Evolutionary conservation across 2,888 invertebrate genomes (phyloP).

Genomic region (Rhaphigaster nebulosa): DNA sequence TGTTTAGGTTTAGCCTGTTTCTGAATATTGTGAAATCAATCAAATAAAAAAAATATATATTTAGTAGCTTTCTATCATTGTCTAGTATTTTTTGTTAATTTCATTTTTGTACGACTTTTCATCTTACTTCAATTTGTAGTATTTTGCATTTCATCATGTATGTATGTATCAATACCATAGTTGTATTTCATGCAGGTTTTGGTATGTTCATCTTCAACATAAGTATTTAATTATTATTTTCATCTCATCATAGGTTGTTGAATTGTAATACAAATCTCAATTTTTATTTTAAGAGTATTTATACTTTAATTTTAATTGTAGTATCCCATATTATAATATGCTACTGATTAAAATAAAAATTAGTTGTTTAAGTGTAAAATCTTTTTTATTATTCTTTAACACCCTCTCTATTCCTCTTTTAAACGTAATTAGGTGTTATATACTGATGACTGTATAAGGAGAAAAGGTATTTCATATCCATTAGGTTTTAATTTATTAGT

Average conservation of each 20-base stretch:
- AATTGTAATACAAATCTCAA: constrained; percentile 40
- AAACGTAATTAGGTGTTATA: no score
- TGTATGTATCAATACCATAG: background rate
- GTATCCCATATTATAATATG: constrained; percentile 28
- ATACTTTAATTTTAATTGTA: constrained; percentile 52
- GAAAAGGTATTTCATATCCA: no score
- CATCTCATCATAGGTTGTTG: constrained; percentile 26
- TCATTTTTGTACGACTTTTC: constrained; percentile 42
- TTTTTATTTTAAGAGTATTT: constrained; percentile 53
- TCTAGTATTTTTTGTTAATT: constrained; percentile 17
- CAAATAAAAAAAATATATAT: constrained; percentile 50
- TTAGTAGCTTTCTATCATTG: constrained; percentile 52
- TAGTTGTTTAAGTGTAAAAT: constrained; percentile 47
- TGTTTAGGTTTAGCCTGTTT: constrained; percentile 59
- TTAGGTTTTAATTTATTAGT: no score
- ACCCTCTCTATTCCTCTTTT: no score
- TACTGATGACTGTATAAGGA: no score
- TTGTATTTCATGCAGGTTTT: constrained; percentile 25
- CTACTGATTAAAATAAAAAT: constrained; percentile 17
- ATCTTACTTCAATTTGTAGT: constrained; percentile 48
- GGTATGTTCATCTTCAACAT: constrained; percentile 47
- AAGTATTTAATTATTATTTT: constrained; percentile 43
- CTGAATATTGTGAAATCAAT: constrained; percentile 55
- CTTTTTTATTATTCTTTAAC: background rate
- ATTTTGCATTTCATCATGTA: background rate